phyloP scores from a whole-genome alignment of 2,797 vertebrate genomes.

The Argentina silus region DNA sequence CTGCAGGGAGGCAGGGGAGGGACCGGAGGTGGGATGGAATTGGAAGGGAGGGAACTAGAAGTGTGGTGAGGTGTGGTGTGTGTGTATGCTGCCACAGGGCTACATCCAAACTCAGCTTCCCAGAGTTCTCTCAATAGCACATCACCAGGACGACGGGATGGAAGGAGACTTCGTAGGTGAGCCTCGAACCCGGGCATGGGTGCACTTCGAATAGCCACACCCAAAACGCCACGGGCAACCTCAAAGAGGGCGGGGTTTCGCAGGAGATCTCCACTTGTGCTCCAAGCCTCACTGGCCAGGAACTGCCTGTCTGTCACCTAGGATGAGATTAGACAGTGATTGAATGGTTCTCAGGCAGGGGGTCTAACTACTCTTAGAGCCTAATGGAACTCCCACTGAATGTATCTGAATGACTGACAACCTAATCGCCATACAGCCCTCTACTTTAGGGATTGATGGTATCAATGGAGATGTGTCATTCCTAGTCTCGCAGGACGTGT shows the following conservation, averaged over 20 bases:
- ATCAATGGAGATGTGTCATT: too few relatives aligned
- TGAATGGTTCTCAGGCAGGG: neutral
- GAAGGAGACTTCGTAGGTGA: conserved; percentile 65
- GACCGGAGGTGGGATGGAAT: conserved; percentile 10
- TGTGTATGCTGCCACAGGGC: conserved; percentile 16
- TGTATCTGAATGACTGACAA: too few relatives aligned
- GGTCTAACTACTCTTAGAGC: neutral
- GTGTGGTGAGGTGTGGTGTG: neutral
- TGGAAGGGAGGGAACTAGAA: conserved; percentile 6
- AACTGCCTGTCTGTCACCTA: conserved; percentile 73
- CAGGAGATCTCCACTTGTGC: conserved; percentile 69
- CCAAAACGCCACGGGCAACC: conserved; percentile 72
- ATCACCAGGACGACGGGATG: conserved; percentile 56
- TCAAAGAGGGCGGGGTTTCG: conserved; percentile 45
- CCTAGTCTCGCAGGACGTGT: too few relatives aligned
- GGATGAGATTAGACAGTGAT: neutral
- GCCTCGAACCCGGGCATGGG: conserved; percentile 69
- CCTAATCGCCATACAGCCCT: too few relatives aligned
- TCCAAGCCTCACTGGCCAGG: conserved; percentile 80
- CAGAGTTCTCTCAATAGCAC: conserved; percentile 68
- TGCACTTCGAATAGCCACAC: conserved; percentile 75
- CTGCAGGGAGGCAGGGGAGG: conserved; percentile 56
- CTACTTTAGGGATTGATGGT: too few relatives aligned
- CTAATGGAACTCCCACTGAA: too few relatives aligned
- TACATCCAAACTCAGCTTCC: conserved; percentile 70